Percentiles rank a stretch among this genome's conserved stretches.
These are phyloP conservation scores for Acanthococcus lagerstroemiae DNA, from an alignment of 2,888 invertebrate species.

Conservation along the genomic window DNA sequence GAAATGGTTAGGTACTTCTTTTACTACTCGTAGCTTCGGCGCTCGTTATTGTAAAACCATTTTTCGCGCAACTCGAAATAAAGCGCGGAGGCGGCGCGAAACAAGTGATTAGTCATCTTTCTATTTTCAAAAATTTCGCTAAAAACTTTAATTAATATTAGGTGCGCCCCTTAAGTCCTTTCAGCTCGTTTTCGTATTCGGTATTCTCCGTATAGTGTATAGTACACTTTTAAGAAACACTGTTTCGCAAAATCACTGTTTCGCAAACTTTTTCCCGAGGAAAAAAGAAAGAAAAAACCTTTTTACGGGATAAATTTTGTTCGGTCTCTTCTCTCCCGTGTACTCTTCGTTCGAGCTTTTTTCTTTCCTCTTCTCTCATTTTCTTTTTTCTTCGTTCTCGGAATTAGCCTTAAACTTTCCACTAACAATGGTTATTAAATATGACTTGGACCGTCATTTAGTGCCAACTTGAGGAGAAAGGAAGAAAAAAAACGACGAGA, in stretches of 20 bases:
- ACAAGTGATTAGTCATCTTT: no score
- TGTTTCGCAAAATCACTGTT: background rate
- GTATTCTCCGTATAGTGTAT: no score
- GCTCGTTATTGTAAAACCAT: no score
- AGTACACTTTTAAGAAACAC: no score
- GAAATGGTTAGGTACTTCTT: no score
- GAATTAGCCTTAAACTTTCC: constrained; percentile 23
- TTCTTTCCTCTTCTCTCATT: background rate
- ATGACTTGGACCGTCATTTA: constrained; percentile 26
- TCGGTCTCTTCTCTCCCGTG: constrained; percentile 9
- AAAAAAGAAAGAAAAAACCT: background rate
- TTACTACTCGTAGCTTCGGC: no score
- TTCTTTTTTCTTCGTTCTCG: constrained; percentile 6
- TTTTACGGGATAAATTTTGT: constrained; percentile 21
- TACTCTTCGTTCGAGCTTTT: constrained; percentile 4
- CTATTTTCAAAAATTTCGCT: no score
- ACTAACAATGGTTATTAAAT: constrained; percentile 28
- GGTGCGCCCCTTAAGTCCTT: no score
- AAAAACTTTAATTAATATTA: no score
- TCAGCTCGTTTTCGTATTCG: no score
- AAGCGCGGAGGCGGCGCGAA: no score
- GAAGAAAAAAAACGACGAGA: background rate
- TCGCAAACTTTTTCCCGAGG: background rate
- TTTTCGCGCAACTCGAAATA: no score
- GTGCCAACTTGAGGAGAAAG: background rate